Conservation (phyloP, 2,888 invertebrate species). For the Yponomeuta cagnagella region DNA sequence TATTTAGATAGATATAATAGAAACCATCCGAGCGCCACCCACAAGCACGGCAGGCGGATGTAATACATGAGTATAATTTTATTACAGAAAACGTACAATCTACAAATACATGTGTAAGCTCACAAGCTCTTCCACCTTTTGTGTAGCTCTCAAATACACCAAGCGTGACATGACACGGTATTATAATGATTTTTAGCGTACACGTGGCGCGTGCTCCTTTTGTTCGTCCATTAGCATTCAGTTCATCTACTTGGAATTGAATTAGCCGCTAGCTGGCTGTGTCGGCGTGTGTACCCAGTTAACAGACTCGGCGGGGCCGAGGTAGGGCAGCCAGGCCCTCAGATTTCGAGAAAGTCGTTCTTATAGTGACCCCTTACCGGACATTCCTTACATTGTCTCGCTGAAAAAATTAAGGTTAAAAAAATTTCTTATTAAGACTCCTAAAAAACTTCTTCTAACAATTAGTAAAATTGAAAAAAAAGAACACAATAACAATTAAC, state of each 20-base stretch:
- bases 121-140: neutral
- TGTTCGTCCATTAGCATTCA: conserved; percentile 39
- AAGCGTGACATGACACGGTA: conserved; percentile 3
- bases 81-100: neutral
- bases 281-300: conserved; percentile 7
- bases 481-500: no score
- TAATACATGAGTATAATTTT: neutral
- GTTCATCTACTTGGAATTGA: conserved; percentile 38
- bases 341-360: no score
- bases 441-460: no score
- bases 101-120: no score
- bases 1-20: neutral
- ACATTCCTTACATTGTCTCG: no score
- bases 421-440: no score
- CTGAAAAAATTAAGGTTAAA: no score
- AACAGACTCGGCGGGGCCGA: conserved; percentile 3
- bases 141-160: conserved; percentile 2
- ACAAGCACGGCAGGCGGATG: no score
- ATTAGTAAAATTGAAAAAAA: no score
- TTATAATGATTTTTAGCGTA: conserved; percentile 12
- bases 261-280: conserved; percentile 30
- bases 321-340: neutral
- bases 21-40: neutral
- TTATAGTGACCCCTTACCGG: no score
- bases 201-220: conserved; percentile 18